phyloP scores from a whole-genome alignment of 64 coral and sea anemone genomes.

The Catalaphyllia jardinei region DNA sequence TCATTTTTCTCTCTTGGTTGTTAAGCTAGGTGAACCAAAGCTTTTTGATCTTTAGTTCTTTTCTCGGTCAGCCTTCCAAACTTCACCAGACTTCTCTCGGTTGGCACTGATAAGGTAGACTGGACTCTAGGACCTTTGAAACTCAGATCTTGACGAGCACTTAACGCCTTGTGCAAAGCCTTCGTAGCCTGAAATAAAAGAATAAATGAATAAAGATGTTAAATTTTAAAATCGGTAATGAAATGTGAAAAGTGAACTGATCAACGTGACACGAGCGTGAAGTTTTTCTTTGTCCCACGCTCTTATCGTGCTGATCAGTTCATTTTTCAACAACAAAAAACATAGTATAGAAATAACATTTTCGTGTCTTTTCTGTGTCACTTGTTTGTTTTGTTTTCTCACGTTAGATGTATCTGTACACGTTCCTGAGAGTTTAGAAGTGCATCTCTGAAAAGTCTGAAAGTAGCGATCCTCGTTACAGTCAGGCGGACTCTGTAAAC shows the following conservation, averaged over 20 bases:
- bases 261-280: background rate
- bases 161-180: slow-evolving; percentile 67
- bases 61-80: slow-evolving; percentile 3
- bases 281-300: background rate
- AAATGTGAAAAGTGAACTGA: too few species aligned
- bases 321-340: background rate
- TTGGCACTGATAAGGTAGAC: background rate
- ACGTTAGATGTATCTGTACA: too few species aligned
- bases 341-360: background rate
- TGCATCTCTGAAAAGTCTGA: too few species aligned
- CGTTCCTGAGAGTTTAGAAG: too few species aligned
- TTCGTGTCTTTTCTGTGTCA: background rate
- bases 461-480: too few species aligned
- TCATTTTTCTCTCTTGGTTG: background rate
- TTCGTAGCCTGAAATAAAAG: slow-evolving; percentile 58
- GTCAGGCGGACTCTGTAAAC: too few species aligned
- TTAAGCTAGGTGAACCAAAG: slow-evolving; percentile 9
- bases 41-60: slow-evolving; percentile 15
- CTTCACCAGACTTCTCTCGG: slow-evolving; percentile 31
- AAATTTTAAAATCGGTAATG: too few species aligned
- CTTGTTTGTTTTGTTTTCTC: too few species aligned
- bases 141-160: slow-evolving; percentile 68
- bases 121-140: slow-evolving; percentile 71
- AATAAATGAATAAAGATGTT: too few species aligned
- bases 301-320: too few species aligned